phyloP scores from a whole-genome alignment of 2,113 vertebrate genomes.

The Scolopax mira region DNA sequence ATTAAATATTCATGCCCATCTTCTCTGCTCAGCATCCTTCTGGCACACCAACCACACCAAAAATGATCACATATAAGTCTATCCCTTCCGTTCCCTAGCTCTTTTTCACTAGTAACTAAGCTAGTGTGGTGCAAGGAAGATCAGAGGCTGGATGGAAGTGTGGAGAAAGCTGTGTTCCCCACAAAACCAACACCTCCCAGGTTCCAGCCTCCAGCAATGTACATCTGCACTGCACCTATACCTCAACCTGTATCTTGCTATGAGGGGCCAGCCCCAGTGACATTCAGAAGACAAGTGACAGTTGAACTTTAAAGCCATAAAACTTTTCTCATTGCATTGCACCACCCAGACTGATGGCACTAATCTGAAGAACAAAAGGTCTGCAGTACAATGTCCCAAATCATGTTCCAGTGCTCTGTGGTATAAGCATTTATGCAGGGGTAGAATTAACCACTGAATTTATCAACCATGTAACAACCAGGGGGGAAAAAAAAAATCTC shows the following conservation, averaged over 20 bases:
- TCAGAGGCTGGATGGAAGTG: rapidly evolving
- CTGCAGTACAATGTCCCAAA: background rate
- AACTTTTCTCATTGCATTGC: background rate
- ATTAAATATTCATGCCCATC: background rate
- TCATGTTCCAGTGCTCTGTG: background rate
- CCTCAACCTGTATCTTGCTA: background rate
- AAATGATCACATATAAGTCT: background rate
- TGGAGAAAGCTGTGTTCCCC: background rate
- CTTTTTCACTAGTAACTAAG: background rate
- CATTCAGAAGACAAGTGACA: background rate
- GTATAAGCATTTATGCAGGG: background rate
- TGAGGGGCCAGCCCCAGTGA: background rate
- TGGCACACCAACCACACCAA: background rate
- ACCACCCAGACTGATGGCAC: background rate
- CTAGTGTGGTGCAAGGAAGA: background rate
- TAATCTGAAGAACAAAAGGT: background rate
- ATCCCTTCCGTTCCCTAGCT: background rate
- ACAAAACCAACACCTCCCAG: background rate
- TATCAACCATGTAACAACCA: background rate
- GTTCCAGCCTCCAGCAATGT: background rate
- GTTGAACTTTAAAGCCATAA: background rate
- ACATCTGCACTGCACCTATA: background rate
- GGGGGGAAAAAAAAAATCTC: background rate
- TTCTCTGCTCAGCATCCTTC: background rate
- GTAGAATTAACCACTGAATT: background rate